Evolutionary conservation across 2,888 invertebrate species (phyloP).

Genomic region (Pristionchus entomophagus): DNA sequence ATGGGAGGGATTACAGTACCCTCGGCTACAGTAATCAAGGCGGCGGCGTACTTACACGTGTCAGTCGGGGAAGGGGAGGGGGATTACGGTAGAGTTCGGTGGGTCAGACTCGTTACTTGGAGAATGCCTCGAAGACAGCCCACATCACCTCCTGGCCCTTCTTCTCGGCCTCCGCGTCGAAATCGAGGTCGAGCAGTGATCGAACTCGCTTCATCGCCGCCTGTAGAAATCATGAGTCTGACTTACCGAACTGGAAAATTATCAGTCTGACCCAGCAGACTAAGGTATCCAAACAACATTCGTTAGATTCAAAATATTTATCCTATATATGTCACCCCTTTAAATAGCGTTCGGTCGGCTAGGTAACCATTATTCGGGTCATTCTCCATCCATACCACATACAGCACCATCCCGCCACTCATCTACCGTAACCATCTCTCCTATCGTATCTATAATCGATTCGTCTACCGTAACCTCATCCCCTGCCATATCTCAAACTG

Average conservation of each 20-base stretch:
- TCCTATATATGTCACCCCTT: too few species aligned
- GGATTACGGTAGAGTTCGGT: conserved; percentile 1
- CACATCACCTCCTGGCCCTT: conserved; percentile 88
- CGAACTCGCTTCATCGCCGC: conserved; percentile 96
- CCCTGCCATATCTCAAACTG: neutral
- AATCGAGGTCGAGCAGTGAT: conserved; percentile 94
- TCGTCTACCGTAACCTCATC: neutral
- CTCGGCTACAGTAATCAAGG: neutral
- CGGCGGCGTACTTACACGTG: conserved; percentile 5
- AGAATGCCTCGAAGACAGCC: conserved; percentile 98
- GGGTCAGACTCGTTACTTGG: conserved; percentile 83
- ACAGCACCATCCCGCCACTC: too few species aligned
- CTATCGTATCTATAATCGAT: too few species aligned
- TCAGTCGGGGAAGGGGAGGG: neutral
- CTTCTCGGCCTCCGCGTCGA: conserved; percentile 94
- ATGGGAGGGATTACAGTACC: neutral
- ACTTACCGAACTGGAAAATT: too few species aligned
- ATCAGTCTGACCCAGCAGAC: conserved; percentile 58
- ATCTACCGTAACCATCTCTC: too few species aligned
- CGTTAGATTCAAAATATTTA: too few species aligned
- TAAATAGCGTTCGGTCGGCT: too few species aligned
- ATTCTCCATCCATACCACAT: too few species aligned
- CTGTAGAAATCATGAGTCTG: conserved; percentile 66
- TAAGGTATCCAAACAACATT: too few species aligned
- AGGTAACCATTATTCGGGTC: too few species aligned